Conservation (phyloP, 2,888 invertebrate genomes). For the Criorhina ranunculi region DNA sequence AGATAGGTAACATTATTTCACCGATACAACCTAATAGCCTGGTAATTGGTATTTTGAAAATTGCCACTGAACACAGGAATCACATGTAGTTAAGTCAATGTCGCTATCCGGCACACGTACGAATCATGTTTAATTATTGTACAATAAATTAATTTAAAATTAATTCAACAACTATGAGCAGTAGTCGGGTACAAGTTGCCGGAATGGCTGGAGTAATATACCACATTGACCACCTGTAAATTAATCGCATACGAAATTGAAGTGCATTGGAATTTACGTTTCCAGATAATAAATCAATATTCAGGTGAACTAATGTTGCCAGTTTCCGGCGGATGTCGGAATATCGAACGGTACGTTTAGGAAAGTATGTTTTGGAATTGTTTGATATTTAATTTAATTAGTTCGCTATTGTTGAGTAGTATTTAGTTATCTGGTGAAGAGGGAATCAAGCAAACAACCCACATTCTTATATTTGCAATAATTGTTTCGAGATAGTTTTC, state of each 20-base stretch:
- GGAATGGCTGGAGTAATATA: slow-evolving; percentile 18
- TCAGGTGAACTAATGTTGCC: slow-evolving; percentile 29
- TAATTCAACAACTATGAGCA: slow-evolving; percentile 32
- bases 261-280: slow-evolving; percentile 39
- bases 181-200: slow-evolving; percentile 27
- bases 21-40: slow-evolving; percentile 53
- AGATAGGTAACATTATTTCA: slow-evolving; percentile 53
- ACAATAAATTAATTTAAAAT: slow-evolving; percentile 71
- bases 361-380: neutral
- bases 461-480: neutral
- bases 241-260: slow-evolving; percentile 36
- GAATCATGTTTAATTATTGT: slow-evolving; percentile 60
- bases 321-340: slow-evolving; percentile 25
- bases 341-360: neutral
- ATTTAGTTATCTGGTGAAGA: slow-evolving; percentile 14
- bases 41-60: slow-evolving; percentile 71
- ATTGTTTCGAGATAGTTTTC: no score
- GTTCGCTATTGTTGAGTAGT: slow-evolving; percentile 33
- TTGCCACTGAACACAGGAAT: slow-evolving; percentile 61
- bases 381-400: slow-evolving; percentile 56
- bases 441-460: no score
- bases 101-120: slow-evolving; percentile 23
- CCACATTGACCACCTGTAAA: slow-evolving; percentile 19
- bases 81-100: slow-evolving; percentile 55
- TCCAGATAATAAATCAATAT: slow-evolving; percentile 57